phyloP scores from a whole-genome alignment of 2,888 invertebrate species.

The Ophion obscuratus region DNA sequence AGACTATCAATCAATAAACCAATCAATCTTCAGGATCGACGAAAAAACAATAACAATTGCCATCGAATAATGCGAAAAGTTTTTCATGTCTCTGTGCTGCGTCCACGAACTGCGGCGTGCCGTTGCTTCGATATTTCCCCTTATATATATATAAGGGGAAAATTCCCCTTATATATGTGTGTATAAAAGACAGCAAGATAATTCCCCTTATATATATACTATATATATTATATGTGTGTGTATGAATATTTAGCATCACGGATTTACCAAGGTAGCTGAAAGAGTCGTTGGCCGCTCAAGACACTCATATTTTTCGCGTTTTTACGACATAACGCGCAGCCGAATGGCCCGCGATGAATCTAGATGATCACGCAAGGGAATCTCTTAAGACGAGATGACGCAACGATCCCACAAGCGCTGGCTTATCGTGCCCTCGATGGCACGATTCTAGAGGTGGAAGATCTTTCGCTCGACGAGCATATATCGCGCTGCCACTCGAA shows the following conservation, averaged over 20 bases:
- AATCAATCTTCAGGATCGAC: slow-evolving; percentile 45
- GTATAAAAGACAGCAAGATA: no score
- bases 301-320: slow-evolving; percentile 29
- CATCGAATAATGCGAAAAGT: slow-evolving; percentile 52
- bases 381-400: slow-evolving; percentile 45
- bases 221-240: not conserved
- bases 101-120: slow-evolving; percentile 21
- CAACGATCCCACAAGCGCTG: not conserved
- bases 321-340: slow-evolving; percentile 64
- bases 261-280: slow-evolving; percentile 29
- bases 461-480: slow-evolving; percentile 31
- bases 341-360: slow-evolving; percentile 67
- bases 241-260: not conserved
- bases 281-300: slow-evolving; percentile 3
- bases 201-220: no score
- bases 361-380: slow-evolving; percentile 51
- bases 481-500: not conserved
- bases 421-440: not conserved
- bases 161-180: no score
- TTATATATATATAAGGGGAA: not conserved
- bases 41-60: slow-evolving; percentile 27
- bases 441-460: slow-evolving; percentile 34
- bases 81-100: not conserved
- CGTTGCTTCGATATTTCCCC: slow-evolving; percentile 5
- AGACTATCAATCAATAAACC: slow-evolving; percentile 4